Percentiles rank a stretch among this genome's conserved stretches.
Evolutionary conservation across 1,140 invertebrate species (phyloP).

Genomic region (Gryon sp.): DNA sequence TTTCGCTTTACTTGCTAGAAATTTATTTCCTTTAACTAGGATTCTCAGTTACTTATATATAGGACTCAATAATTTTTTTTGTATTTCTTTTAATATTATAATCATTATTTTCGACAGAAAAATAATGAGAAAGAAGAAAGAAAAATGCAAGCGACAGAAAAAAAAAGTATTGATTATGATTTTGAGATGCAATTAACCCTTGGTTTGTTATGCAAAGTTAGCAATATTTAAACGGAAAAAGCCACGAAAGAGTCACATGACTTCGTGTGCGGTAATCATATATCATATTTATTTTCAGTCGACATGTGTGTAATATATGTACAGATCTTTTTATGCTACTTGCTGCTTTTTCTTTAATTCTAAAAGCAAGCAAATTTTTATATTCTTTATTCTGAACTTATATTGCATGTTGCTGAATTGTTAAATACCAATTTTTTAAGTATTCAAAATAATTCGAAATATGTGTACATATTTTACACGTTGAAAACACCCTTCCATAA

Average conservation of each 20-base stretch:
- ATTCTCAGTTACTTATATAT: slow-evolving; percentile 15
- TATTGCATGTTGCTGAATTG: no score
- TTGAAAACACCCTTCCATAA: slow-evolving; percentile 22
- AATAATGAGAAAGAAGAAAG: slow-evolving; percentile 18
- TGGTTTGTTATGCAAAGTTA: slow-evolving; percentile 35
- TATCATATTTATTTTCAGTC: slow-evolving; percentile 32
- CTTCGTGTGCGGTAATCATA: slow-evolving; percentile 46
- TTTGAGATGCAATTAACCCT: slow-evolving; percentile 22
- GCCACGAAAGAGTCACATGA: slow-evolving; percentile 52
- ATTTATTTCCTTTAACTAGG: slow-evolving; percentile 16
- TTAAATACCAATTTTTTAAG: not conserved
- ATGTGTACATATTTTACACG: slow-evolving; percentile 38
- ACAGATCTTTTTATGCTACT: slow-evolving; percentile 6
- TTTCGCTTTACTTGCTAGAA: slow-evolving; percentile 44
- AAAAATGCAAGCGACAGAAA: not conserved
- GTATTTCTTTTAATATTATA: not conserved
- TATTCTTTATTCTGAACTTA: no score
- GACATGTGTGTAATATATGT: slow-evolving; percentile 42
- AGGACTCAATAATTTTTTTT: slow-evolving; percentile 2
- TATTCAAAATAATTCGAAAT: not conserved
- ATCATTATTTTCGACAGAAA: slow-evolving; percentile 7
- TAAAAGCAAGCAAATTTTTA: no score
- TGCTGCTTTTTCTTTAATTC: no score
- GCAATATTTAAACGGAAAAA: not conserved
- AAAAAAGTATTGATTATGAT: slow-evolving; percentile 7